Percentiles rank a stretch among this genome's conserved stretches.
Conservation (phyloP, 2,888 invertebrate species). For the Deroplatys truncata region DNA sequence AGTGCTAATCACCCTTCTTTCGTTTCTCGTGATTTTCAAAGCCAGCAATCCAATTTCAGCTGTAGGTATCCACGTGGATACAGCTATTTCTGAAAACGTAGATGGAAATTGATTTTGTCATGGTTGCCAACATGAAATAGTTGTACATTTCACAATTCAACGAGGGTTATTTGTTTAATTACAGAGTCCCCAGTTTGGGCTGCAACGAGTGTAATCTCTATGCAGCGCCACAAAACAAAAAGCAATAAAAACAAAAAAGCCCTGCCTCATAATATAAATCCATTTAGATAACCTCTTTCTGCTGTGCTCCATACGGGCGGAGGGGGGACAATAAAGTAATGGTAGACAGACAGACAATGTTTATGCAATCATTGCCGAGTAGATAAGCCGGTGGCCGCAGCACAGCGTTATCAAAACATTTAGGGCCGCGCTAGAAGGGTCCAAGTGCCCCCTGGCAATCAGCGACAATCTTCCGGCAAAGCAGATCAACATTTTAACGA, state of each 20-base stretch:
- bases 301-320: neutral
- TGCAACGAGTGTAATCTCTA: neutral
- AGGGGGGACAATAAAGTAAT: neutral
- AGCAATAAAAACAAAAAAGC: neutral
- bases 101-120: no score
- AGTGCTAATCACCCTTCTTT: no score
- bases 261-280: neutral
- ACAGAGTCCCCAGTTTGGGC: neutral
- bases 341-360: neutral
- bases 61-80: no score
- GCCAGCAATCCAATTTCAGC: no score
- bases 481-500: no score
- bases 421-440: neutral
- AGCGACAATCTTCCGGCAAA: no score
- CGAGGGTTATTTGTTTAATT: neutral
- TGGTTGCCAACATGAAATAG: no score
- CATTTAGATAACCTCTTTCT: constrained; percentile 10
- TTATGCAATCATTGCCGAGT: neutral
- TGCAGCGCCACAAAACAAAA: neutral
- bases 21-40: no score
- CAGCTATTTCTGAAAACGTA: no score
- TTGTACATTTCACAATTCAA: neutral
- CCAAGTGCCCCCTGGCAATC: neutral
- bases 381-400: neutral
- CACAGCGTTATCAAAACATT: neutral